Percentiles rank a stretch among this genome's conserved stretches.
These are phyloP conservation scores for Nomada ruficornis DNA, from an alignment of 2,888 invertebrate genomes.

Conservation along the genomic window DNA sequence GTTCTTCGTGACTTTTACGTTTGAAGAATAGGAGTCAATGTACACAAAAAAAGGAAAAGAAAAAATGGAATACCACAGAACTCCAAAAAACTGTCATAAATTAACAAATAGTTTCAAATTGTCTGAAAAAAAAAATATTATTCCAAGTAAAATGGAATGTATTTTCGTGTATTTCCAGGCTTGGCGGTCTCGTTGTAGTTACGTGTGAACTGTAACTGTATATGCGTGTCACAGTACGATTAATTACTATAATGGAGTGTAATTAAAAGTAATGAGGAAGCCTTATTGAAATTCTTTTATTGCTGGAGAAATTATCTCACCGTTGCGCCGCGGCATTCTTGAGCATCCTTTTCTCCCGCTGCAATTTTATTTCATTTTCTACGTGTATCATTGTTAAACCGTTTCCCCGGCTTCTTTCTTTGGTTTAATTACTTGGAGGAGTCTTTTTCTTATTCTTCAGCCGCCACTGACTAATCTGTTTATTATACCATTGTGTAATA, in stretches of 20 bases:
- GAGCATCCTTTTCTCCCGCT: not conserved
- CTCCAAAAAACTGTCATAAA: no score
- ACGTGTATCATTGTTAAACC: not conserved
- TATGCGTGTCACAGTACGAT: not conserved
- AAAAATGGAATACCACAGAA: no score
- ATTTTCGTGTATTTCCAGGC: not conserved
- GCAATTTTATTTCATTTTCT: not conserved
- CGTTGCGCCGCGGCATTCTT: not conserved
- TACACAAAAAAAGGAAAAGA: no score
- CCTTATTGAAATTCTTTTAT: slow-evolving; percentile 21
- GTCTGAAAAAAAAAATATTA: no score
- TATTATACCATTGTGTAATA: no score
- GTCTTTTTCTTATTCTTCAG: not conserved
- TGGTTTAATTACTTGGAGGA: slow-evolving; percentile 13
- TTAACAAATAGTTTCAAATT: no score
- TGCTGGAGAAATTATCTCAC: slow-evolving; percentile 4
- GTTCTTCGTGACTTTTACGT: no score
- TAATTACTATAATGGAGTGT: slow-evolving; percentile 32
- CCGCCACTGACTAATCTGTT: not conserved
- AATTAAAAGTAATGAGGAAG: slow-evolving; percentile 9
- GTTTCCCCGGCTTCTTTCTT: not conserved
- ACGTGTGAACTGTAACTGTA: slow-evolving; percentile 25
- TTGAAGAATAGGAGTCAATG: no score
- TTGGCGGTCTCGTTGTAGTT: not conserved
- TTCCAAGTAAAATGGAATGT: not conserved